These are phyloP conservation scores for Dasysyrphus albostriatus DNA, from an alignment of 2,888 invertebrate genomes.

Conservation along the genomic window DNA sequence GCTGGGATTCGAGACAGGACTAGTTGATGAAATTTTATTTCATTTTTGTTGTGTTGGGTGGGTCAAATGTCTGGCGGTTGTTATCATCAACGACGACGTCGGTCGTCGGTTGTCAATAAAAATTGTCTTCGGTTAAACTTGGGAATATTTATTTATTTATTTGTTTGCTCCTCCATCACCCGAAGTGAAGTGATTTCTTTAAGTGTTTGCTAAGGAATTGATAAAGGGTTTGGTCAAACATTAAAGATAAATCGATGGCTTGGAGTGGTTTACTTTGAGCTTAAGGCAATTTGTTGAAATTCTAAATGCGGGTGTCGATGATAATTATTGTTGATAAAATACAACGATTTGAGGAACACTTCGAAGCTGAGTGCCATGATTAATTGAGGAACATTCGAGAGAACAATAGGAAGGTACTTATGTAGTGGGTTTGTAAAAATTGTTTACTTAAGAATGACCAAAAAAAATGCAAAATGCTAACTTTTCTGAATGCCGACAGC, in stretches of 20 bases:
- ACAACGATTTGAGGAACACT: not conserved
- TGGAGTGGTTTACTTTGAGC: not conserved
- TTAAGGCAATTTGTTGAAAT: constrained; percentile 16
- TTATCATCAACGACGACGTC: not conserved
- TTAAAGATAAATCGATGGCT: not conserved
- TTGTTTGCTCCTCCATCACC: constrained; percentile 2
- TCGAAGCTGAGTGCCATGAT: not conserved
- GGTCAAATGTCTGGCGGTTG: constrained; percentile 30
- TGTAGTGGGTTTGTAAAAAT: too few species aligned
- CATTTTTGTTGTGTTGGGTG: not conserved
- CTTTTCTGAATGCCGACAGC: too few species aligned
- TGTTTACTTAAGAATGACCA: too few species aligned
- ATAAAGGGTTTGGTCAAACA: constrained; percentile 17
- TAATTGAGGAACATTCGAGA: too few species aligned
- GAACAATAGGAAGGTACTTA: too few species aligned
- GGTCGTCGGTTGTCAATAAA: not conserved
- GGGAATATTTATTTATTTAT: constrained; percentile 10
- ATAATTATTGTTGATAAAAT: too few species aligned
- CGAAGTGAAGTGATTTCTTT: constrained; percentile 16
- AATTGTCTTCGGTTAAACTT: constrained; percentile 4
- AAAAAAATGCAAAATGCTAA: too few species aligned
- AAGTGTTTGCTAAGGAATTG: constrained; percentile 11
- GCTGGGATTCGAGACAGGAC: constrained; percentile 19
- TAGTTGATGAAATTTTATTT: constrained; percentile 21
- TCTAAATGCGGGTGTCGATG: not conserved